These are phyloP conservation scores for Andrena chrysosceles DNA, from an alignment of 2,888 invertebrate species.

Conservation along the genomic window DNA sequence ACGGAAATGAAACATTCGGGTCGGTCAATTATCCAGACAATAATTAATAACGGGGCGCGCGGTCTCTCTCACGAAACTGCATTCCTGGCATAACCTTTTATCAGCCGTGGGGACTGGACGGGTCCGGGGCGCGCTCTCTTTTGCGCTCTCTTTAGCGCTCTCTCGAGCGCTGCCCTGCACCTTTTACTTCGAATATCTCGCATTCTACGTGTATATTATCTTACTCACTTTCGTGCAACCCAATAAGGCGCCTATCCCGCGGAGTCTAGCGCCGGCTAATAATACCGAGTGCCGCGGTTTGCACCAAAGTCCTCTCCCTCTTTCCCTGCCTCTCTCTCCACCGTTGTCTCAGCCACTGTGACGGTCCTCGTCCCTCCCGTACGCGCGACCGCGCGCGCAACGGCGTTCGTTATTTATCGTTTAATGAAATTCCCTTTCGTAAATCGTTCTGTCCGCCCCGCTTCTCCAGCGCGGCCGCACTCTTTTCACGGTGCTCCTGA, in stretches of 20 bases:
- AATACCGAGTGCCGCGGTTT: conserved; percentile 73
- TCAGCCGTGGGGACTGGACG: conserved; percentile 78
- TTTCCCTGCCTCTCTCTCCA: conserved; percentile 11
- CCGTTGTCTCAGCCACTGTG: too few relatives aligned
- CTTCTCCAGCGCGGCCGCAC: conserved; percentile 17
- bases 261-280: conserved; percentile 73
- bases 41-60: conserved; percentile 78
- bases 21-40: conserved; percentile 55
- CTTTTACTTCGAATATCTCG: conserved; percentile 79
- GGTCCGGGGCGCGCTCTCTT: conserved; percentile 59
- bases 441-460: conserved; percentile 52
- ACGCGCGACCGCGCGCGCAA: conserved; percentile 5
- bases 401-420: conserved; percentile 59
- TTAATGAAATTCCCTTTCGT: conserved; percentile 62
- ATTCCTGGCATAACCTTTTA: conserved; percentile 82
- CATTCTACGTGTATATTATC: conserved; percentile 80
- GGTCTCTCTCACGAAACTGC: conserved; percentile 78
- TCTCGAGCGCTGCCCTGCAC: conserved; percentile 65
- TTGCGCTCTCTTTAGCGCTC: conserved; percentile 50
- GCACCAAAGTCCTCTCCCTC: conserved; percentile 50
- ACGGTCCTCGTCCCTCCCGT: conserved; percentile 11
- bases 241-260: conserved; percentile 73
- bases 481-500: conserved; percentile 58
- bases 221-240: conserved; percentile 77
- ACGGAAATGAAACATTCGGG: background rate